Base-by-base conservation (phyloP, 2,113 vertebrate species). In the Podarcis raffonei region DNA sequence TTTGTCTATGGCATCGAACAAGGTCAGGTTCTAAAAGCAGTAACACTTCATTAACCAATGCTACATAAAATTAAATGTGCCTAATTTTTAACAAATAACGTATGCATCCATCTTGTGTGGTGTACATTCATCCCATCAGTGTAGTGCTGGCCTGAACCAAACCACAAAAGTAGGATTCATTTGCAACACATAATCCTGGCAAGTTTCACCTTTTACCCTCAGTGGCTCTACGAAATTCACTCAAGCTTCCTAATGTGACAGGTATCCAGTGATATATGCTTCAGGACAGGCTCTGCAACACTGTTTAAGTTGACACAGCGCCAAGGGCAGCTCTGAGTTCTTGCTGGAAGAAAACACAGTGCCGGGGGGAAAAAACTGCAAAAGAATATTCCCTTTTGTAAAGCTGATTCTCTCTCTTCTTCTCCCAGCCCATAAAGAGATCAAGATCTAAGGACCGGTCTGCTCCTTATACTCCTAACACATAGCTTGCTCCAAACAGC, bases 221-320 rank as follows among this genome's bases (percentile, higher is more conserved):
- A 75, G 22, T 30, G 86, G 85, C 87, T 92, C 90, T 89, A 75
- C 1, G 59, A 80, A 90, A 92, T 84, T 69, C 2, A 1, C 78
- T 90, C 57, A 89, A 83, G 87, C 86, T 91, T 88, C 76, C 0
- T 2, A 71, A 83, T 74, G 89, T 94, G 93, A 92, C 92, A 94
- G 89, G 72, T 81, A 66, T 82, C 92, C 87, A 92, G 83, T 82
- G 75, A 87, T 71, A 81, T 59, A 68, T 0, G 2, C 83, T 82
- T 87, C 88, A 92, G 90, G 65, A 90, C 80, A 84, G 91, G 83
- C 59, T 94, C 72, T 18, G 30, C 91, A 93, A 94, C 88, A 90
- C 87, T 82, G 65, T 85, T 92, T 92, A 94, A 90, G 88, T 11
- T 87, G 94, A 93, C 94, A 94, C 68, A 89, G 88, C 92, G 90